These are phyloP conservation scores for Jaculus jaculus DNA, from an alignment of 2,113 vertebrate species.

Conservation along the genomic window DNA sequence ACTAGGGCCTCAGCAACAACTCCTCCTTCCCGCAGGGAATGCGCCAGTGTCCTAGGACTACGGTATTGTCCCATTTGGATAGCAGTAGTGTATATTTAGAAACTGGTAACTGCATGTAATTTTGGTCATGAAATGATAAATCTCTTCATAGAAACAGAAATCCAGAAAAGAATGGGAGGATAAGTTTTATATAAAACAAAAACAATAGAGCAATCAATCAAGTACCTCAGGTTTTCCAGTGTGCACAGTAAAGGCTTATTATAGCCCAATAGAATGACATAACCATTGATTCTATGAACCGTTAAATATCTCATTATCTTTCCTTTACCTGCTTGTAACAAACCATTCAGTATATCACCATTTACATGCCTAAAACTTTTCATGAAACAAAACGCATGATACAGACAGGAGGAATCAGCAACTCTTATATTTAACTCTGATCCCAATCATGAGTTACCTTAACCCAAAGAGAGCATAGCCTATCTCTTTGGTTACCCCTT, in stretches of 20 bases:
- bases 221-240: background rate
- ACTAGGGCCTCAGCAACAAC: background rate
- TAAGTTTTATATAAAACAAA: background rate
- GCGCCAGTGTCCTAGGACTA: background rate
- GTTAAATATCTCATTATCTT: constrained; percentile 51
- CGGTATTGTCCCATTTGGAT: background rate
- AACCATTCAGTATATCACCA: background rate
- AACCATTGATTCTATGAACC: background rate
- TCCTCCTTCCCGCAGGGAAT: background rate
- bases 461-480: background rate
- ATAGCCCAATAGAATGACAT: background rate
- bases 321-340: background rate
- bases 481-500: background rate
- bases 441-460: background rate
- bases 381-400: background rate
- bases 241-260: background rate
- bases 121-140: constrained; percentile 32
- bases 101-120: background rate
- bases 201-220: too few relatives aligned
- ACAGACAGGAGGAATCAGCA: background rate
- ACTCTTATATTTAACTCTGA: background rate
- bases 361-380: constrained; percentile 12
- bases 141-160: constrained; percentile 12
- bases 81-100: background rate
- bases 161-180: background rate